These are phyloP conservation scores for Scaptomyza reducta DNA, from an alignment of 2,888 invertebrate genomes.

Conservation along the genomic window DNA sequence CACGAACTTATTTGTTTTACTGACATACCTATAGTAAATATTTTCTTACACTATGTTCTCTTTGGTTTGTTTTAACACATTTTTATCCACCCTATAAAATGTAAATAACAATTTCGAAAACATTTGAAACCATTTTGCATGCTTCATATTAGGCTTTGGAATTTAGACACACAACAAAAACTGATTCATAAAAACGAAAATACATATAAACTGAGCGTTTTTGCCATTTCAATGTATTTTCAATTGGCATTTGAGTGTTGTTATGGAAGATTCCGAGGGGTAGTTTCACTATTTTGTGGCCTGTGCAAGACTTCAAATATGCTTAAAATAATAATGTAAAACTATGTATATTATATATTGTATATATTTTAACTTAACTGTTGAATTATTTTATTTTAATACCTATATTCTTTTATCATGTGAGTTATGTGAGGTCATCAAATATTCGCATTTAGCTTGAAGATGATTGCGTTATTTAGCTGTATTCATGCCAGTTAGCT, in stretches of 20 bases:
- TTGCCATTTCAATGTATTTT: slow-evolving; percentile 45
- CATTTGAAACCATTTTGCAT: not conserved
- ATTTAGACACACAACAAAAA: slow-evolving; percentile 3
- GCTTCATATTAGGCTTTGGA: not conserved
- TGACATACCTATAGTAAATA: not conserved
- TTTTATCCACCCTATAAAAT: not conserved
- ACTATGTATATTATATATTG: too few relatives aligned
- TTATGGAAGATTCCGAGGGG: not conserved
- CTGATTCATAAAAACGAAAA: not conserved
- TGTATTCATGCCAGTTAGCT: too few relatives aligned
- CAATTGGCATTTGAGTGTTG: slow-evolving; percentile 22
- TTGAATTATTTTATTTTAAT: too few relatives aligned
- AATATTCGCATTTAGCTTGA: not conserved
- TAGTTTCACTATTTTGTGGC: too few relatives aligned
- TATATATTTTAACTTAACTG: too few relatives aligned
- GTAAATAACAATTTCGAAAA: not conserved
- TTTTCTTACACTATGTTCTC: not conserved
- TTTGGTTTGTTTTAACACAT: slow-evolving; percentile 1
- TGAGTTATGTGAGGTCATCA: not conserved
- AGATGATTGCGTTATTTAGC: not conserved
- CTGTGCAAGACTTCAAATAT: too few relatives aligned
- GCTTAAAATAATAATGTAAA: too few relatives aligned
- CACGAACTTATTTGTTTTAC: not conserved
- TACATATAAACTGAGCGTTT: slow-evolving; percentile 26
- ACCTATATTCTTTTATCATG: not conserved